These are phyloP conservation scores for Heliconius sara DNA, from an alignment of 2,888 invertebrate genomes.

Conservation along the genomic window DNA sequence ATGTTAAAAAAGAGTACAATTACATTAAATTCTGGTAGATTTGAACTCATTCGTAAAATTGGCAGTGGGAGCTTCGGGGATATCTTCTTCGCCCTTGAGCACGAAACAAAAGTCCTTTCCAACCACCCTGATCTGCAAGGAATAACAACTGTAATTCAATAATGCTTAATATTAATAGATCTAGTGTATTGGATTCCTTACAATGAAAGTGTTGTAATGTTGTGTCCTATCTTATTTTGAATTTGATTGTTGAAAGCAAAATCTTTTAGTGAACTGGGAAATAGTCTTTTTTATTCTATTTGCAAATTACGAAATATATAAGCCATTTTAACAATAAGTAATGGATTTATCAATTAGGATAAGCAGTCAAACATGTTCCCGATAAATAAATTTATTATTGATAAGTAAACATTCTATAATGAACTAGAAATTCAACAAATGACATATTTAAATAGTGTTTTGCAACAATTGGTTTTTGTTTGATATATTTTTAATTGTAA, in stretches of 20 bases:
- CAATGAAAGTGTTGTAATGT: slow-evolving; percentile 18
- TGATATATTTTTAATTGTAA: not conserved
- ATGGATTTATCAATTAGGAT: slow-evolving; percentile 21
- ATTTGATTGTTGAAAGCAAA: not conserved
- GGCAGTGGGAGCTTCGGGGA: slow-evolving; percentile 99
- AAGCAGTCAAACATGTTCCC: slow-evolving; percentile 2
- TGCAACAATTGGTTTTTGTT: not conserved
- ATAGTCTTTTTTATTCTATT: slow-evolving; percentile 2
- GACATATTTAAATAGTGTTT: slow-evolving; percentile 6
- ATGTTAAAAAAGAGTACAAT: slow-evolving; percentile 75
- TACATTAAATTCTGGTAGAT: slow-evolving; percentile 91
- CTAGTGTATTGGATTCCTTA: slow-evolving; percentile 19
- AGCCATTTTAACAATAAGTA: slow-evolving; percentile 11
- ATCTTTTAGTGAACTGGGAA: not conserved
- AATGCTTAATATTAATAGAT: slow-evolving; percentile 29
- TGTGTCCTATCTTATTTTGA: not conserved
- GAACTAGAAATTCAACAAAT: not conserved
- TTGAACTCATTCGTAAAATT: slow-evolving; percentile 97
- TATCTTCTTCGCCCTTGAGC: slow-evolving; percentile 96
- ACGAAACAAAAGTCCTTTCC: slow-evolving; percentile 86
- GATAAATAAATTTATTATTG: slow-evolving; percentile 9
- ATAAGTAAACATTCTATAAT: slow-evolving; percentile 7
- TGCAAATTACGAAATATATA: slow-evolving; percentile 7
- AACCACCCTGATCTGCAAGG: slow-evolving; percentile 12
- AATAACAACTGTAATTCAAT: slow-evolving; percentile 42